Evolutionary conservation across 1,140 invertebrate species (phyloP), one percentile per base, ranked within the genome.

Genomic region (Scaptomyza graminum): DNA sequence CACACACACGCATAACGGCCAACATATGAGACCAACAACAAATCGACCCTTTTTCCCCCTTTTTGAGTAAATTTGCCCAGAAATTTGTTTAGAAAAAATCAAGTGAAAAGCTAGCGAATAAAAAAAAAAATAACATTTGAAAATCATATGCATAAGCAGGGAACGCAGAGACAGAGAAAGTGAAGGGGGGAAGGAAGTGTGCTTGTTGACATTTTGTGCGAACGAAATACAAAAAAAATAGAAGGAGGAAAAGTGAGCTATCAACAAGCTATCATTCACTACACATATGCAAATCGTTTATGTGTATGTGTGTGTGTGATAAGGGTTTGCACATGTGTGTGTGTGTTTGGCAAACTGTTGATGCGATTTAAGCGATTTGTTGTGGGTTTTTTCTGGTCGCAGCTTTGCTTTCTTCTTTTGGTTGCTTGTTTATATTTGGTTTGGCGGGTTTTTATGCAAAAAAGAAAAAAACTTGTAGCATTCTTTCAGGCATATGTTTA

Each of bases 201-300:
- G 82, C 70, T 72, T 85, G 82, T 85, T 85, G 82, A 85, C 78
- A 85, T 81, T 81, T 64, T 65, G 74, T 57, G 63, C 31, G 31
- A 34, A 39, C 0, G 5, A 41, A 39, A 12, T n/a, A n/a, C n/a
- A n/a, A 41, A n/a, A 54, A 46, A 28, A 44, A 41, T 22, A 22
- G 18, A 22, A 22, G 18, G 18, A 22, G 18, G 61, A 47, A 85
- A 85, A 85, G 82, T 85, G 78, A 85, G 82, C 82, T 85, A 85
- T 85, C 82, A 85, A 85, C 82, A 82, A 82, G 82, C 78, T 85
- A 85, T 85, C 82, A 85, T 87, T 85, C 82, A 85, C 83, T 85
- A 84, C 81, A 82, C 78, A 87, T 79, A 78, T 74, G 59, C 65
- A 62, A 62, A 55, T 8, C 16, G 16, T 47, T 37, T 62, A 43